phyloP scores from a whole-genome alignment of 2,888 invertebrate genomes.

The Harpalus rubripes region DNA sequence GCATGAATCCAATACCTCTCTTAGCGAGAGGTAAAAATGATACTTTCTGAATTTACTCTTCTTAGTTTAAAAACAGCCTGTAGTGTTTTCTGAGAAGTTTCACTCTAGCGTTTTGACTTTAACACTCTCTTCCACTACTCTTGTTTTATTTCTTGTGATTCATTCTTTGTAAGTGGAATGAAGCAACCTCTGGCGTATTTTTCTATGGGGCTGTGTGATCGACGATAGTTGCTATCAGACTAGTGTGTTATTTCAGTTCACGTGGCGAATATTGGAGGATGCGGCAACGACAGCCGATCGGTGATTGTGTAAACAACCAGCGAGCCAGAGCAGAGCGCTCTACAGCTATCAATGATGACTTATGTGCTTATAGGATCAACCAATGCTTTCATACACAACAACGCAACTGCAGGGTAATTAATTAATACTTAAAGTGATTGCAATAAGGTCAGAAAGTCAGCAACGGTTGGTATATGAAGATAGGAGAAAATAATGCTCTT shows the following conservation, averaged over 20 bases:
- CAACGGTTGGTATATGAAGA: too few species aligned
- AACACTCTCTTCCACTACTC: background rate
- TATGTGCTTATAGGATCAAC: conserved; percentile 43
- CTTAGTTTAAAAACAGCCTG: too few species aligned
- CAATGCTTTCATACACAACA: conserved; percentile 34
- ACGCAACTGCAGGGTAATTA: background rate
- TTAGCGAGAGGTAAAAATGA: too few species aligned
- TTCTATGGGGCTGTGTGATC: background rate
- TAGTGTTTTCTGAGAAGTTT: too few species aligned
- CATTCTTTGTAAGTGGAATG: too few species aligned
- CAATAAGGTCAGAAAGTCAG: background rate
- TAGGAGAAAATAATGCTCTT: too few species aligned
- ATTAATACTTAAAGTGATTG: background rate
- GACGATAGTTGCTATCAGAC: background rate
- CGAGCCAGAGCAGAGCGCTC: conserved; percentile 1
- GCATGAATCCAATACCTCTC: too few species aligned
- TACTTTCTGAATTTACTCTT: too few species aligned
- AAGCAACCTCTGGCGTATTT: background rate
- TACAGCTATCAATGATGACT: conserved; percentile 50
- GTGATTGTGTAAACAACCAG: conserved; percentile 49
- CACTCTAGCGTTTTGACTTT: too few species aligned
- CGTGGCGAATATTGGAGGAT: conserved; percentile 43
- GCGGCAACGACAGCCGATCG: conserved; percentile 12
- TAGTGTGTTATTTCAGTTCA: conserved; percentile 47
- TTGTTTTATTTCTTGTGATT: too few species aligned